Evolutionary conservation across 2,888 invertebrate genomes (phyloP).

Genomic region (Oscheius myriophilus): DNA sequence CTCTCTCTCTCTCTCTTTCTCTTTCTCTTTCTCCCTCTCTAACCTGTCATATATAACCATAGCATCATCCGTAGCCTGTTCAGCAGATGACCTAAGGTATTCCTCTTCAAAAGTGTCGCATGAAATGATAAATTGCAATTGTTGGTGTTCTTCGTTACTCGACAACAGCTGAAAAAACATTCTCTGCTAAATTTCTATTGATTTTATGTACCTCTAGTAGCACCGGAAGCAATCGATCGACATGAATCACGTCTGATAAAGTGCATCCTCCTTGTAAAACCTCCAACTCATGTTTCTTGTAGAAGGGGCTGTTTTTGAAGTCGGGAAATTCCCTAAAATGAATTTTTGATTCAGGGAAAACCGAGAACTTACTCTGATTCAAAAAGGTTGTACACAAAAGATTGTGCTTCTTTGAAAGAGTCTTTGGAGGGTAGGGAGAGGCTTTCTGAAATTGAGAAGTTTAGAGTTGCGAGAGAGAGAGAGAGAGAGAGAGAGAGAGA

Average conservation of each 20-base stretch:
- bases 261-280: background rate
- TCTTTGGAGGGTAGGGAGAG: conserved; percentile 3
- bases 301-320: conserved; percentile 6
- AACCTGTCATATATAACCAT: conserved; percentile 25
- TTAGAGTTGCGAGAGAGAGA: background rate
- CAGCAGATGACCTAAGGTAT: conserved; percentile 6
- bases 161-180: too few species aligned
- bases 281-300: conserved; percentile 16
- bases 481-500: too few species aligned
- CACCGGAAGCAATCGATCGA: conserved; percentile 10
- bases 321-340: conserved; percentile 9
- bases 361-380: background rate
- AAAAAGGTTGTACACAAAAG: background rate
- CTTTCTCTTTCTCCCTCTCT: too few species aligned
- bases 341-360: background rate
- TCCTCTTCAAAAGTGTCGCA: conserved; percentile 23
- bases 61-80: conserved; percentile 11
- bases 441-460: background rate
- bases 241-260: conserved; percentile 7
- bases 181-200: too few species aligned
- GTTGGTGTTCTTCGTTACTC: conserved; percentile 1
- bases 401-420: conserved; percentile 12
- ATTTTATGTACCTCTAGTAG: conserved; percentile 2
- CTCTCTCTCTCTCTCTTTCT: too few species aligned
- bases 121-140: conserved; percentile 17